Percentiles rank a stretch among this genome's conserved stretches.
phyloP scores from a whole-genome alignment of 1,140 invertebrate species.

The Aphaenogaster floridana region DNA sequence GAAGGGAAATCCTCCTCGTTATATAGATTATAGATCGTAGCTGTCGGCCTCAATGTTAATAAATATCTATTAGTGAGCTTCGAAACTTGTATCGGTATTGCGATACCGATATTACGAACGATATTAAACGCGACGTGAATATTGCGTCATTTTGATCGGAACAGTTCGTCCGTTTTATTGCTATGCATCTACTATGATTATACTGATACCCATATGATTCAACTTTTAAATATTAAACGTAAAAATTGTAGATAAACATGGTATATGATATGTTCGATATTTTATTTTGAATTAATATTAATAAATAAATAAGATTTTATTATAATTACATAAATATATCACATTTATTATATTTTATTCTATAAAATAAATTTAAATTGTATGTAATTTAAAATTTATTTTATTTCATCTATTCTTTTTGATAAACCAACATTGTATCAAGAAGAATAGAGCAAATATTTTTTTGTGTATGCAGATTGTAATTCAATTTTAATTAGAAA shows the following conservation, averaged over 20 bases:
- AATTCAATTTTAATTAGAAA: neutral
- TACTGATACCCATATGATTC: neutral
- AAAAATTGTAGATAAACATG: neutral
- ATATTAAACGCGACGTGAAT: slow-evolving; percentile 39
- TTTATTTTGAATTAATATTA: neutral
- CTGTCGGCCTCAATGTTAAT: slow-evolving; percentile 44
- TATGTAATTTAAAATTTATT: neutral
- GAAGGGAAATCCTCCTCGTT: slow-evolving; percentile 18
- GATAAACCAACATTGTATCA: neutral
- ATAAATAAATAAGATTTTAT: neutral
- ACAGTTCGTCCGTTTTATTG: neutral
- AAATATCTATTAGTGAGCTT: slow-evolving; percentile 56
- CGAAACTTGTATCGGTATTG: slow-evolving; percentile 37
- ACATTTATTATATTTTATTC: neutral
- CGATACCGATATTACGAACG: slow-evolving; percentile 22
- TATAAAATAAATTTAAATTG: neutral
- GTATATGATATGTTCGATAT: neutral
- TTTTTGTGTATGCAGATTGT: neutral
- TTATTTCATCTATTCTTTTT: neutral
- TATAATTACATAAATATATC: neutral
- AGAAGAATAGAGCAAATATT: neutral
- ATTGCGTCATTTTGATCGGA: slow-evolving; percentile 47
- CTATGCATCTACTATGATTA: slow-evolving; percentile 4
- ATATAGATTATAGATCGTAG: slow-evolving; percentile 45
- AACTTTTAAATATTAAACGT: slow-evolving; percentile 6